phyloP scores from a whole-genome alignment of 2,888 invertebrate genomes.

The Heliconius ethilla region DNA sequence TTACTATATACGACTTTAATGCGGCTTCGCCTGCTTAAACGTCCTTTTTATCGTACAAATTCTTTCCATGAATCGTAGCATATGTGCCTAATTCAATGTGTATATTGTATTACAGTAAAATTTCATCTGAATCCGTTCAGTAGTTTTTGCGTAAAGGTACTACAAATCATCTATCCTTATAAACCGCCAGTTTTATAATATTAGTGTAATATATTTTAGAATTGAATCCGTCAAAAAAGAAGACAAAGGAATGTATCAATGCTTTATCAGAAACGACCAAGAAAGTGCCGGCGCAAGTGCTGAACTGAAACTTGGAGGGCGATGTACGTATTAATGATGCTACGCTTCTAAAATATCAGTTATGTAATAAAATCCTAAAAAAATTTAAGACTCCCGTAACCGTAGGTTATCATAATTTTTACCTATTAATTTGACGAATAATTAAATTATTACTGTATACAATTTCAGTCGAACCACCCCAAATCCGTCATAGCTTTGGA shows the following conservation, averaged over 20 bases:
- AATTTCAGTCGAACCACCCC: slow-evolving; percentile 90
- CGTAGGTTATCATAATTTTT: background rate
- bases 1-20: too few species aligned
- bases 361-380: background rate
- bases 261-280: slow-evolving; percentile 95
- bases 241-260: slow-evolving; percentile 98
- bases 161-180: too few species aligned
- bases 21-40: too few species aligned
- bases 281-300: slow-evolving; percentile 96
- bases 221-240: slow-evolving; percentile 96
- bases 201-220: slow-evolving; percentile 61
- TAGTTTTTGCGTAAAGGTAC: too few species aligned
- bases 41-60: too few species aligned
- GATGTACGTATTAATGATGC: slow-evolving; percentile 82
- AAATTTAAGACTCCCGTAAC: background rate
- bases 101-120: too few species aligned
- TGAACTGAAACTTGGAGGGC: slow-evolving; percentile 95
- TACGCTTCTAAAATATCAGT: background rate
- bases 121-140: too few species aligned
- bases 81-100: background rate
- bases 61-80: too few species aligned
- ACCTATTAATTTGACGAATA: background rate
- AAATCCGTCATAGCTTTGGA: slow-evolving; percentile 92
- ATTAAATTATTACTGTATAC: slow-evolving; percentile 1
- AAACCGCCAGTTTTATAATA: too few species aligned